These are phyloP conservation scores for Enteromius thamalakanensis DNA, from an alignment of 2,797 vertebrate species.

Conservation along the genomic window DNA sequence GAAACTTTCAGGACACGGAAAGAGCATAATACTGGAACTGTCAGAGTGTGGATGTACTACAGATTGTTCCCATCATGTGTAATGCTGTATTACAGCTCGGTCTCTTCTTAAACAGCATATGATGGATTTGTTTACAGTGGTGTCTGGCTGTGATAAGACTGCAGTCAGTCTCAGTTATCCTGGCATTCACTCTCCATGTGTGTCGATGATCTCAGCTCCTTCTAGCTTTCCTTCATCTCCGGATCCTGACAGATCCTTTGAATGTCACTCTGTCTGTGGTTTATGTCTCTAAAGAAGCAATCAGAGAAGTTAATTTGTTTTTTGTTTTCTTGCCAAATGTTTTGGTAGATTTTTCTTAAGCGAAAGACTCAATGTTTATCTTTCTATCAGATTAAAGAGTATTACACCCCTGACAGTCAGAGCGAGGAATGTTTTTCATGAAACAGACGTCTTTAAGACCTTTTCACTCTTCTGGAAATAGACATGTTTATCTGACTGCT, in stretches of 20 bases:
- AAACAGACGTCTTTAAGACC: slow-evolving; percentile 25
- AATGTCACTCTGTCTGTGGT: slow-evolving; percentile 28
- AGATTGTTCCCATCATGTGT: slow-evolving; percentile 38
- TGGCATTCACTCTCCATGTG: slow-evolving; percentile 37
- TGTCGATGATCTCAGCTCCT: slow-evolving; percentile 39
- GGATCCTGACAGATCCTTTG: slow-evolving; percentile 9
- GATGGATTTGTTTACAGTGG: slow-evolving; percentile 57
- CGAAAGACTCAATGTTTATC: slow-evolving; percentile 20
- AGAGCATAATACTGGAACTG: neutral
- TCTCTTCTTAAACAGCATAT: slow-evolving; percentile 40
- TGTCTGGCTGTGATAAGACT: slow-evolving; percentile 45
- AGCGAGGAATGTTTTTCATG: slow-evolving; percentile 23
- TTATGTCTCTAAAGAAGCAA: slow-evolving; percentile 19
- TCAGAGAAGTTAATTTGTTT: slow-evolving; percentile 23
- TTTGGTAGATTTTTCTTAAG: slow-evolving; percentile 10
- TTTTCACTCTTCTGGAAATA: slow-evolving; percentile 30
- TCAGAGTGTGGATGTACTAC: slow-evolving; percentile 4
- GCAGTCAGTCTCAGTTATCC: slow-evolving; percentile 42
- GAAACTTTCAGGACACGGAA: slow-evolving; percentile 2
- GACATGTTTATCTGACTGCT: slow-evolving; percentile 33
- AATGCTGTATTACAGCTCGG: slow-evolving; percentile 13
- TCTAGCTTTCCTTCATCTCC: slow-evolving; percentile 24
- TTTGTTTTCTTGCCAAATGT: slow-evolving; percentile 21
- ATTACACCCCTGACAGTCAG: slow-evolving; percentile 13
- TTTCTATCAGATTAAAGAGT: slow-evolving; percentile 34